These are phyloP conservation scores for Cabera pusaria DNA, from an alignment of 2,888 invertebrate genomes.

Conservation along the genomic window DNA sequence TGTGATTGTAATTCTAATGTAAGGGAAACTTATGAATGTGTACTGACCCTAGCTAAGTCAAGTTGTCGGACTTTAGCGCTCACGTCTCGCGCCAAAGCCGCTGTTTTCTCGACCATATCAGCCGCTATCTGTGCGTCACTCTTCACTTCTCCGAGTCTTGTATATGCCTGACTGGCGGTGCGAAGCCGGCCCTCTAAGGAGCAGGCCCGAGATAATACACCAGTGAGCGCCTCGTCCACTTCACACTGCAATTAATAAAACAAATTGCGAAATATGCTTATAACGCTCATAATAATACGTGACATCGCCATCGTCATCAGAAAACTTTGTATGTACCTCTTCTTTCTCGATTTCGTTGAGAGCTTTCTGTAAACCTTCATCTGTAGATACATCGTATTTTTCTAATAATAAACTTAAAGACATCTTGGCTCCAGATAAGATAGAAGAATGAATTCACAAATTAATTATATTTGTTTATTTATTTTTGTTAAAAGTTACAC, in stretches of 20 bases:
- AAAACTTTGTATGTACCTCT: slow-evolving; percentile 62
- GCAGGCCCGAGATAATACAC: slow-evolving; percentile 88
- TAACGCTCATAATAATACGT: too few relatives aligned
- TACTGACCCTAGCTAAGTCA: slow-evolving; percentile 93
- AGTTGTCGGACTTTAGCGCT: slow-evolving; percentile 97
- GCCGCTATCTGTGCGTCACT: slow-evolving; percentile 91
- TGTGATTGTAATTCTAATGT: too few relatives aligned
- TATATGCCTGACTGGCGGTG: slow-evolving; percentile 90
- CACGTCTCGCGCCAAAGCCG: slow-evolving; percentile 95
- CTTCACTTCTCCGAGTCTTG: slow-evolving; percentile 90
- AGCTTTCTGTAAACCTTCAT: slow-evolving; percentile 82
- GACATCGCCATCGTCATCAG: slow-evolving; percentile 32
- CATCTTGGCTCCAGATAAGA: too few relatives aligned
- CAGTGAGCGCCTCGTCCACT: slow-evolving; percentile 87
- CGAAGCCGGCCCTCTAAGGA: slow-evolving; percentile 91
- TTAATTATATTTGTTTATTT: too few relatives aligned
- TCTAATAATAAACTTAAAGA: slow-evolving; percentile 65
- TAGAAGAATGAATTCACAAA: too few relatives aligned
- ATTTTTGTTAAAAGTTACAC: too few relatives aligned
- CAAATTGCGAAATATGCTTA: slow-evolving; percentile 6
- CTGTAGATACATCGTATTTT: slow-evolving; percentile 78
- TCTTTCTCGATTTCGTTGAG: slow-evolving; percentile 82
- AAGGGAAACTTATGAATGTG: neutral
- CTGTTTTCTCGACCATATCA: slow-evolving; percentile 93
- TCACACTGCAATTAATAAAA: slow-evolving; percentile 78